Base-by-base conservation (phyloP, 2,113 vertebrate genomes). In the Athene cunicularia region DNA sequence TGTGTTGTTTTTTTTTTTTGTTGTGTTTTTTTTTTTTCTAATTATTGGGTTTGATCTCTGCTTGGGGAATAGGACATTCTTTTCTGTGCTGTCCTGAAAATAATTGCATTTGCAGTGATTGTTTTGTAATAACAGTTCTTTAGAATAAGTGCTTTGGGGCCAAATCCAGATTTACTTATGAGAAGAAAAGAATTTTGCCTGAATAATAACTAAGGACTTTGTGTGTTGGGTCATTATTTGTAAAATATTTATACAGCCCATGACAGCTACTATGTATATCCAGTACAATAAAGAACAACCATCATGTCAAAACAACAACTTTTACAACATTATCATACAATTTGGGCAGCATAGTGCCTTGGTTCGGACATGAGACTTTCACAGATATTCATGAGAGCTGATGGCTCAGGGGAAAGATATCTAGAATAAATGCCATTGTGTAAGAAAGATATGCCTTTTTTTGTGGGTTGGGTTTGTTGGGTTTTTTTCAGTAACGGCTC, bases 31-130 rank as follows among this genome's bases (percentile, higher is more conserved):
- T n/a, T 71, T 74, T 62, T 82, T 62, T 39, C n/a, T 80, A 95
- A 93, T 95, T 96, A 88, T 91, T 95, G 15, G 58, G 66, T 91
- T 95, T 97, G 84, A 95, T 94, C 58, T 92, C 79, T 86, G 50
- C 80, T 83, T 80, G 75, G 89, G 84, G 86, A 96, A 93, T 80
- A 95, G 4, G 12, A 21, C 59, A 93, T 90, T 97, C 84, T 96
- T 88, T 95, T 32, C 74, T 86, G 11, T 49, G 71, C 35, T 96
- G 71, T 92, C 81, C 63, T 93, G 89, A 96, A 97, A 96, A 96
- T 88, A 96, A 94, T 74, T 93, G 84, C 56, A 77, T 97, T 96
- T 94, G 63, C 90, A 83, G 59, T 63, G 95, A 94, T 94, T 93
- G 59, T 91, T 93, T 95, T 86, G 84, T 96, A 97, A 88, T 94